Conservation (phyloP, 2,113 vertebrate species). For the Syngnathus floridae region DNA sequence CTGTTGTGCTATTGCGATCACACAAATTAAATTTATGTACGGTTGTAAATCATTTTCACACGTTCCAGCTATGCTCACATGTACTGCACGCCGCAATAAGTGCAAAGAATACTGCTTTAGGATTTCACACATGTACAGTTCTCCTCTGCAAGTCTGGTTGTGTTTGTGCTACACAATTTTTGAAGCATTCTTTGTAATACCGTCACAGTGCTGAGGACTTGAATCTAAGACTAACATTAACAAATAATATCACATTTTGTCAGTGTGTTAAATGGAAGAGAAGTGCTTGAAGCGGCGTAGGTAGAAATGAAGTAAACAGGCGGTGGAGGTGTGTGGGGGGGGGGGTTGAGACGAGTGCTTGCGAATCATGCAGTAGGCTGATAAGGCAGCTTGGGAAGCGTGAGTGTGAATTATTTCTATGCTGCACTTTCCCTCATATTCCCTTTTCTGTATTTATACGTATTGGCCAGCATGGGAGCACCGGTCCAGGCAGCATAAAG, state of each 20-base stretch:
- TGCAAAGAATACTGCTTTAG: not conserved
- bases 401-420: constrained; percentile 36
- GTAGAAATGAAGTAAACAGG: not conserved
- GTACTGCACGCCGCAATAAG: not conserved
- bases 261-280: not conserved
- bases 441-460: constrained; percentile 13
- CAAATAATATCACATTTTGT: not conserved
- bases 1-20: not conserved
- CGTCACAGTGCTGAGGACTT: not conserved
- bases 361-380: constrained; percentile 33
- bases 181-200: not conserved
- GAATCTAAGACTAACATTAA: not conserved
- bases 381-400: constrained; percentile 46
- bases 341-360: constrained; percentile 11
- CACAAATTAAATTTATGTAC: not conserved
- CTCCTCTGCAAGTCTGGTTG: not conserved
- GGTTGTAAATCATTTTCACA: not conserved
- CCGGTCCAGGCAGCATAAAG: constrained; percentile 45
- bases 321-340: not conserved
- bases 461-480: not conserved
- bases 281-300: constrained; percentile 4
- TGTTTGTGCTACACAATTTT: not conserved
- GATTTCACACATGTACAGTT: not conserved
- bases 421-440: constrained; percentile 23
- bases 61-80: not conserved